phyloP scores from a whole-genome alignment of 2,888 invertebrate genomes.

The Agrotis puta region DNA sequence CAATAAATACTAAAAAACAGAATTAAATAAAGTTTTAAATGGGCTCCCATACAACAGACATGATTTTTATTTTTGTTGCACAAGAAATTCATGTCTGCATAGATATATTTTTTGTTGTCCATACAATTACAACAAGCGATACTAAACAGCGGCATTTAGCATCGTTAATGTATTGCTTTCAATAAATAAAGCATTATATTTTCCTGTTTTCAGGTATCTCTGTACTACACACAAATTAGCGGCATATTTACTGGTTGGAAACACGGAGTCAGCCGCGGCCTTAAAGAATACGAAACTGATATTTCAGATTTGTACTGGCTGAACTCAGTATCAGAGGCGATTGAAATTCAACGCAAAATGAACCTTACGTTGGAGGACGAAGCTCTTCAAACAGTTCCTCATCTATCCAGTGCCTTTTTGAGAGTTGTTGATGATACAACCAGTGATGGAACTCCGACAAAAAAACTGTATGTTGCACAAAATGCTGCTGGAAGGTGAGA shows the following conservation, averaged over 20 bases:
- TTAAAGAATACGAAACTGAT: slow-evolving; percentile 91
- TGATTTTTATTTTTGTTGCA: too few species aligned
- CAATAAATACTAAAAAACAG: too few species aligned
- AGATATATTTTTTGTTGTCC: too few species aligned
- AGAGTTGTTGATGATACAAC: slow-evolving; percentile 90
- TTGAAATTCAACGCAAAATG: slow-evolving; percentile 92
- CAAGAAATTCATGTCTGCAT: too few species aligned
- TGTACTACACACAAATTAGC: slow-evolving; percentile 94
- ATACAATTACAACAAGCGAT: too few species aligned
- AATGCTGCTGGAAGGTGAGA: slow-evolving; percentile 94
- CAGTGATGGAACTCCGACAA: slow-evolving; percentile 77
- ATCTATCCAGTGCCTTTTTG: slow-evolving; percentile 92
- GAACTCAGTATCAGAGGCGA: slow-evolving; percentile 94
- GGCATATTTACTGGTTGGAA: slow-evolving; percentile 95
- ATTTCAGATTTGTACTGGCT: slow-evolving; percentile 93
- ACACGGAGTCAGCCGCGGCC: slow-evolving; percentile 92
- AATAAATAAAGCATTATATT: slow-evolving; percentile 11
- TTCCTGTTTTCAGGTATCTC: slow-evolving; percentile 89
- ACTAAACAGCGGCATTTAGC: not conserved
- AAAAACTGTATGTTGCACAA: slow-evolving; percentile 94
- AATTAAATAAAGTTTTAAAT: too few species aligned
- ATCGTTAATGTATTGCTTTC: not conserved
- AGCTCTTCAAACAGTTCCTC: slow-evolving; percentile 77
- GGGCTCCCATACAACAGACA: too few species aligned
- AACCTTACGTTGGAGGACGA: slow-evolving; percentile 84